Conservation (phyloP, 2,888 invertebrate genomes). For the Melolontha melolontha region DNA sequence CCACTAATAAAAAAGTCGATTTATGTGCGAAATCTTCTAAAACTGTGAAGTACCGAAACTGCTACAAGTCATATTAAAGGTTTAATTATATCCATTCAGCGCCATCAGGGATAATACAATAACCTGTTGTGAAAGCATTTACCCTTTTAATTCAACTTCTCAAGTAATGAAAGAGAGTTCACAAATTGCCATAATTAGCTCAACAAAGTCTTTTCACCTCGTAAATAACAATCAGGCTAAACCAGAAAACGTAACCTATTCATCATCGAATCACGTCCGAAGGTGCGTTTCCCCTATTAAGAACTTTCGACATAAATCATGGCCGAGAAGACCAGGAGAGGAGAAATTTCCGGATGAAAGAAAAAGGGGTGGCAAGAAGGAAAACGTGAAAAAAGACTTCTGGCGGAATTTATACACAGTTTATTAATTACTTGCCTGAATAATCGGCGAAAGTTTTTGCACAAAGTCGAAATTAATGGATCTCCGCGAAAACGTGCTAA, state of each 20-base stretch:
- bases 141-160: too few relatives aligned
- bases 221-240: conserved; percentile 28
- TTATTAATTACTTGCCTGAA: conserved; percentile 27
- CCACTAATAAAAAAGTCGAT: too few relatives aligned
- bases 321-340: not conserved
- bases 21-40: too few relatives aligned
- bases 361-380: not conserved
- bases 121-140: too few relatives aligned
- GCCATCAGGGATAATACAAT: too few relatives aligned
- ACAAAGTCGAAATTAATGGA: not conserved
- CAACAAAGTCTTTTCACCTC: conserved; percentile 17
- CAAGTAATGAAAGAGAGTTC: not conserved
- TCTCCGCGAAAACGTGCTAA: conserved; percentile 5
- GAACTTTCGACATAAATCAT: conserved; percentile 35
- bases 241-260: conserved; percentile 19
- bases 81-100: too few relatives aligned
- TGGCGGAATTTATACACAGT: conserved; percentile 20
- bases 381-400: not conserved
- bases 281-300: conserved; percentile 29
- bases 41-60: too few relatives aligned
- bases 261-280: conserved; percentile 33
- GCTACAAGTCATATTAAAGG: too few relatives aligned
- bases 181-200: conserved; percentile 26
- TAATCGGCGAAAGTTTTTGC: conserved; percentile 23
- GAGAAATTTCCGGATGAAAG: conserved; percentile 2